phyloP scores from a whole-genome alignment of 2,888 invertebrate species.

The Parnassius smintheus region DNA sequence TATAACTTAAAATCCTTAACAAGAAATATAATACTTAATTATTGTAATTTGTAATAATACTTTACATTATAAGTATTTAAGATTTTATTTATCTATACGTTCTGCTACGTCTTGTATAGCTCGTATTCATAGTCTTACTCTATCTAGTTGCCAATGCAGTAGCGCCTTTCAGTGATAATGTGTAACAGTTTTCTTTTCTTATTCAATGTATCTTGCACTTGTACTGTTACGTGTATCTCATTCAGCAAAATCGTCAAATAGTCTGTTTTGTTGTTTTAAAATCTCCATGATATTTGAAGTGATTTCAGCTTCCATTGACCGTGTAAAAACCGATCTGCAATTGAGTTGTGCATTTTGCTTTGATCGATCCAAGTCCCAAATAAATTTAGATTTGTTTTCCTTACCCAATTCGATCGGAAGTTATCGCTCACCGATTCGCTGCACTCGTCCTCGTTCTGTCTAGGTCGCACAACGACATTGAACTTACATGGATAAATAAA shows the following conservation, averaged over 20 bases:
- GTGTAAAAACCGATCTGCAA: conserved; percentile 4
- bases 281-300: background rate
- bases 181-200: too few species aligned
- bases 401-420: conserved; percentile 29
- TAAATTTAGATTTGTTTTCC: conserved; percentile 24
- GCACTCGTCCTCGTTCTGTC: conserved; percentile 46
- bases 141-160: too few species aligned
- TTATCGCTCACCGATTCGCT: conserved; percentile 27
- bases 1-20: too few species aligned
- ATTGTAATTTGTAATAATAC: too few species aligned
- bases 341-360: conserved; percentile 12
- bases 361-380: background rate
- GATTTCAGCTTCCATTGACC: background rate
- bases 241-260: background rate
- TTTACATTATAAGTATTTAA: too few species aligned
- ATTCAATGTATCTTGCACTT: too few species aligned
- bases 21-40: too few species aligned
- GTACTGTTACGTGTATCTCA: too few species aligned
- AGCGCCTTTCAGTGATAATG: too few species aligned
- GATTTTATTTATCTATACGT: too few species aligned
- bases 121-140: too few species aligned
- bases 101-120: too few species aligned
- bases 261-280: background rate
- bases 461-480: conserved; percentile 57
- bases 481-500: conserved; percentile 52